phyloP scores from a whole-genome alignment of 1,140 invertebrate genomes.

The Micrasema minimum region DNA sequence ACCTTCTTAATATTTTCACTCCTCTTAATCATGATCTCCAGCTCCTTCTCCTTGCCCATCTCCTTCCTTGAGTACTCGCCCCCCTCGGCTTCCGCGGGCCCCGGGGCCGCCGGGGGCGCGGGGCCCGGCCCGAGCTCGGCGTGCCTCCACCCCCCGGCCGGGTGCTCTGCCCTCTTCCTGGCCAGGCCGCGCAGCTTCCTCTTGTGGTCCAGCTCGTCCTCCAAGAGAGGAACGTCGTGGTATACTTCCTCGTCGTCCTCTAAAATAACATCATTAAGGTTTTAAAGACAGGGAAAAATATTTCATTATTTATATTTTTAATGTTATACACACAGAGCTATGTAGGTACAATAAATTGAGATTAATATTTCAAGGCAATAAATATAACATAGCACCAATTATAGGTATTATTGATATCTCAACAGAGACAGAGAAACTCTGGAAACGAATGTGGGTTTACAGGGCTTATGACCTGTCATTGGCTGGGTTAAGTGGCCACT shows the following conservation, averaged over 20 bases:
- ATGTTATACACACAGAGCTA: no score
- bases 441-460: no score
- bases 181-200: constrained; percentile 54
- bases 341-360: no score
- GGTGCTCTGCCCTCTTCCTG: constrained; percentile 39
- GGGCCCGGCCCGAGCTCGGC: constrained; percentile 55
- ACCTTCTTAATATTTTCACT: constrained; percentile 62
- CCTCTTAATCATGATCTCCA: constrained; percentile 62
- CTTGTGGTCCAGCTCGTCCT: constrained; percentile 59
- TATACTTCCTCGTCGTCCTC: constrained; percentile 69
- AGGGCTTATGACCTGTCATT: no score
- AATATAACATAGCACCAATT: neutral
- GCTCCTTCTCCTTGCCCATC: constrained; percentile 53
- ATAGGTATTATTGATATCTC: no score
- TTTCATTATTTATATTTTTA: no score
- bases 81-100: constrained; percentile 33
- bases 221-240: constrained; percentile 65
- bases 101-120: constrained; percentile 7
- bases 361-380: no score
- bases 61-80: constrained; percentile 44
- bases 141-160: constrained; percentile 59
- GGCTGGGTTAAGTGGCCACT: no score
- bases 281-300: neutral
- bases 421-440: no score
- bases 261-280: no score